Conservation (phyloP, 2,113 vertebrate genomes). For the Pavo muticus region DNA sequence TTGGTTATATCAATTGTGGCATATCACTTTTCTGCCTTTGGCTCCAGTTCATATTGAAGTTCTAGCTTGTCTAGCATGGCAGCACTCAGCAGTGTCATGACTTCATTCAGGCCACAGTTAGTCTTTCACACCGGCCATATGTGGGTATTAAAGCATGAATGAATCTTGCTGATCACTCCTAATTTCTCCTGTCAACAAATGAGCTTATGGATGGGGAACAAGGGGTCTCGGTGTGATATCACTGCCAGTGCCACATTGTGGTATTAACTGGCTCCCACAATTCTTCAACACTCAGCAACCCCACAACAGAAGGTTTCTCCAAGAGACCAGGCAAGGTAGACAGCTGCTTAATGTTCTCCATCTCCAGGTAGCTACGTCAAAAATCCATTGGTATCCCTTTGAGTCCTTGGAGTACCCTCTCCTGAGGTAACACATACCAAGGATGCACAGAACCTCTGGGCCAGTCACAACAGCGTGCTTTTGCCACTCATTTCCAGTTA, state of each 20-base stretch:
- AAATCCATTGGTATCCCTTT: neutral
- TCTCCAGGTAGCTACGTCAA: neutral
- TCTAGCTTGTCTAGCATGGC: neutral
- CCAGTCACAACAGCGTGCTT: neutral
- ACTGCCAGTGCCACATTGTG: neutral
- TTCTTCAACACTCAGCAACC: neutral
- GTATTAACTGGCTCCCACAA: neutral
- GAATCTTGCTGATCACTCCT: neutral
- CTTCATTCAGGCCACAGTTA: neutral
- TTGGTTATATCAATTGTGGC: neutral
- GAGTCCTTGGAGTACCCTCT: neutral
- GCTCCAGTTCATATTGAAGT: neutral
- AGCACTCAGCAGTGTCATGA: fast-evolving
- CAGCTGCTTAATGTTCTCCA: neutral
- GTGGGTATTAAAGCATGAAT: neutral
- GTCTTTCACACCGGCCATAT: neutral
- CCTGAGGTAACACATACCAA: neutral
- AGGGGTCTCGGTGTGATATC: neutral
- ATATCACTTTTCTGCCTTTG: neutral
- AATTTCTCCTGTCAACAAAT: neutral
- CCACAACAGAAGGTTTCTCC: neutral
- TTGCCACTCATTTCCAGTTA: neutral
- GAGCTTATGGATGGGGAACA: neutral
- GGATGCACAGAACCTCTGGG: neutral
- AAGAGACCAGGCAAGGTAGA: neutral